Evolutionary conservation across 1,140 invertebrate species (phyloP), one percentile per base, ranked within the genome.

Genomic region (Nasonia longicornis): DNA sequence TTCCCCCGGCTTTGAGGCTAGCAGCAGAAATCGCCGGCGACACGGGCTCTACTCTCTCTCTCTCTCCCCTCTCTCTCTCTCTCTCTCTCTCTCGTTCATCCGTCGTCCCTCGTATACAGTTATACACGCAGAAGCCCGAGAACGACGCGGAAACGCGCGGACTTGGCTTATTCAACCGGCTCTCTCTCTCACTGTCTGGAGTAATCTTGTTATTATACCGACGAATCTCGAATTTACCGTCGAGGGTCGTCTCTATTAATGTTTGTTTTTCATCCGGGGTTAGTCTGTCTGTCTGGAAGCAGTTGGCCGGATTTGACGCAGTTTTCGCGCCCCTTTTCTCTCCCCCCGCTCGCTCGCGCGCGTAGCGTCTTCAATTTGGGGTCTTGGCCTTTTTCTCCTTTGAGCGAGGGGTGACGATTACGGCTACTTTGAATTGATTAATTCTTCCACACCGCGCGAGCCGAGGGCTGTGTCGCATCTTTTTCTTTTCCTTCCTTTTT

Each of bases 121-220:
- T 66, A 72, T 16, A 1, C 31, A 22, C 26, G 26, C 26, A 45
- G 20, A 42, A 14, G 64, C 38, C 38, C n/a, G 14, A 70, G 14
- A 16, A 58, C 52, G 52, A 58, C 52, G 14, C 48, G 66, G 26
- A 70, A 79, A 70, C 71, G 71, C 63, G 48, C 64, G 71, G 71
- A 69, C 79, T 80, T 80, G 78, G 78, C 78, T 79, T 79, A 79
- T 66, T 79, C 78, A 66, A 80, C 38, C 63, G 58, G n/a, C 64
- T 35, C 52, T 71, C 48, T 76, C 48, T 35, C 42, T n/a, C 71
- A 31, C 10, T 48, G 42, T 48, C 42, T 58, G 8, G 52, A 71
- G 80, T 81, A 81, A 81, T 81, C 80, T 81, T 76, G 80, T 81
- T 81, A 81, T 81, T 77, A 77, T 77, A 76, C 74, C 35, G 66